Evolutionary conservation across 2,797 vertebrate genomes (phyloP), one percentile per base, ranked within the genome.

Genomic region (Crypturellus tataupa): DNA sequence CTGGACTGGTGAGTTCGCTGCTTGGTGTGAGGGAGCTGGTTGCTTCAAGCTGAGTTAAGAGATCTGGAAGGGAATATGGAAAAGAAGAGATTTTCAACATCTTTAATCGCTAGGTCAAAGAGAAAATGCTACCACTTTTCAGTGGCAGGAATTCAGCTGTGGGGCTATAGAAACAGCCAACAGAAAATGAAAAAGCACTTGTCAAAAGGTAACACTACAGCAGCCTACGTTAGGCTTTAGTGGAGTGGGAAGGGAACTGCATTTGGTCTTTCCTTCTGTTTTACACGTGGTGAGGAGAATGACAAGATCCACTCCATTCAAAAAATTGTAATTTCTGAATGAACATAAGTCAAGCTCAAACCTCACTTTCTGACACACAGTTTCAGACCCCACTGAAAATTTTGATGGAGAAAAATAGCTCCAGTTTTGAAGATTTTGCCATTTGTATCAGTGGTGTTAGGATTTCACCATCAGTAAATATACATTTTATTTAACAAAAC

Each of bases 21-120:
- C 99, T 99, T 21, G 99, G 99, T 1, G 99, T 99, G 62, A 99
- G 98, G 29, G 98, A 98, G 79, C 98, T 98, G 2, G 98, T 97
- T 85, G 98, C 98, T 97, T 99, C 99, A 51, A 99, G 98, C 88
- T 99, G 99, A 95, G 97, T 98, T 23, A 99, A 97, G 53, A 98
- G 97, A 97, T 99, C 99, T 99, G 97, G 67, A 94, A 97, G 17
- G 85, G 46, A 97, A 96, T 23, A 31, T 63, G 97, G 64, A 94
- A 97, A 16, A 87, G 47, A 96, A 96, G 18, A 31, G 62, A 84
- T 9, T 59, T 8, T 37, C 31, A 10, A 37, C 33, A 64, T 29
- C 27, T 79, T 96, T 90, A 96, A 16, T 67, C 31, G 21, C 60
- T 51, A 44, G 58, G 27, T 37, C 40, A 58, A 3, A 29, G 9